Evolutionary conservation across 2,888 invertebrate species (phyloP).

Genomic region (Muscina levida): DNA sequence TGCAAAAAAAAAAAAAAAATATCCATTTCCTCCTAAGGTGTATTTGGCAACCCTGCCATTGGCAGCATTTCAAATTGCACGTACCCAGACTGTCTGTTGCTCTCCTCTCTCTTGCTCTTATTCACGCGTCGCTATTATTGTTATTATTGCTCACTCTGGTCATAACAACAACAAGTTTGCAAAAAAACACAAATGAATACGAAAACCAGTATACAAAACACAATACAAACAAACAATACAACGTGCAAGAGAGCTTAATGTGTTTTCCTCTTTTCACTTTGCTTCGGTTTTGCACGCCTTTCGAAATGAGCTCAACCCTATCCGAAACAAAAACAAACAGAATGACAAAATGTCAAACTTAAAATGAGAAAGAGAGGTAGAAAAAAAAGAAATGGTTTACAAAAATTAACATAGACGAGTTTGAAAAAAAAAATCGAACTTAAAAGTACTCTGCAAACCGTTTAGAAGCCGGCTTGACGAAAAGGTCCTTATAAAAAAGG

Average conservation of each 20-base stretch:
- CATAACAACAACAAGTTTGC: conserved; percentile 36
- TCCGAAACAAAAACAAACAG: not conserved
- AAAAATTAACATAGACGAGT: not conserved
- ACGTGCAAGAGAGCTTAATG: conserved; percentile 55
- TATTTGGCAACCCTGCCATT: conserved; percentile 11
- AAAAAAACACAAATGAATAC: conserved; percentile 23
- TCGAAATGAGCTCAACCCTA: not conserved
- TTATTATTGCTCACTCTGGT: too few relatives aligned
- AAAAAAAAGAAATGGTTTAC: too few relatives aligned
- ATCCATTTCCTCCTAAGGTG: too few relatives aligned
- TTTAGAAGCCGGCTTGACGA: too few relatives aligned
- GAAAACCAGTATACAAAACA: conserved; percentile 31
- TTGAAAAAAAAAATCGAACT: not conserved
- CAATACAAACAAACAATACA: conserved; percentile 40
- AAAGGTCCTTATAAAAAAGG: too few relatives aligned
- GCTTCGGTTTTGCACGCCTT: conserved; percentile 18
- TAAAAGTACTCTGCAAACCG: too few relatives aligned
- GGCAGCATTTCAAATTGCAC: not conserved
- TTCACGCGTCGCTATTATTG: too few relatives aligned
- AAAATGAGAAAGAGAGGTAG: conserved; percentile 2
- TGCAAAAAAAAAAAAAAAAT: too few relatives aligned
- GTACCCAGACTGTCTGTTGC: too few relatives aligned
- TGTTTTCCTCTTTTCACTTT: too few relatives aligned
- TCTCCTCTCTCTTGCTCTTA: too few relatives aligned
- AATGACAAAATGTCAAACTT: not conserved